A percentile compares a stretch with the other conserved stretches of the same genome.
phyloP scores from a whole-genome alignment of 2,113 vertebrate genomes.

The Chloroceryle aenea region DNA sequence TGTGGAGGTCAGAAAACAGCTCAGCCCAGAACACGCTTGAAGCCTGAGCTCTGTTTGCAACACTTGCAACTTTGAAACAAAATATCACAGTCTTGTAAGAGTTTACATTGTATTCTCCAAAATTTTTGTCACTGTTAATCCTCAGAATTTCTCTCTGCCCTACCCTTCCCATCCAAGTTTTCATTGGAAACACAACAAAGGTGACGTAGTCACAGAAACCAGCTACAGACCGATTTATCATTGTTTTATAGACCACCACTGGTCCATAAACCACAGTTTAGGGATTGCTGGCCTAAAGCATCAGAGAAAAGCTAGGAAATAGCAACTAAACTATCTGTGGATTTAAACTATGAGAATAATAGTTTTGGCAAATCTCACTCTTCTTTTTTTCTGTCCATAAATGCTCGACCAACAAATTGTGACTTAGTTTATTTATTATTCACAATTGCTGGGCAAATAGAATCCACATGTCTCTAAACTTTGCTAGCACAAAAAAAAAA shows the following conservation, averaged over 20 bases:
- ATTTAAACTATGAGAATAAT: constrained; percentile 36
- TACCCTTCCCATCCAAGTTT: background rate
- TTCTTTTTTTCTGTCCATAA: constrained; percentile 10
- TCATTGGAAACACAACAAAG: constrained; percentile 45
- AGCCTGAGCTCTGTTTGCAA: background rate
- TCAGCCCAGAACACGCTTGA: background rate
- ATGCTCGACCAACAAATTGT: constrained; percentile 34
- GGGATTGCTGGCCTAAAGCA: constrained; percentile 7
- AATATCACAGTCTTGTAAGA: background rate
- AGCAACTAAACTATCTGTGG: constrained; percentile 10
- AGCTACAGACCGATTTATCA: constrained; percentile 28
- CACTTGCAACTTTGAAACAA: background rate
- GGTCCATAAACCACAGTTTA: constrained; percentile 15
- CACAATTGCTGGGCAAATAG: constrained; percentile 32
- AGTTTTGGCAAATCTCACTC: background rate
- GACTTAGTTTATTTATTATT: constrained; percentile 28
- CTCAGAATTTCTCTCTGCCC: background rate
- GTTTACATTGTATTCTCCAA: background rate
- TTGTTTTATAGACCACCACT: constrained; percentile 21
- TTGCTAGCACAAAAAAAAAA: background rate
- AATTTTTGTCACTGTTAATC: background rate
- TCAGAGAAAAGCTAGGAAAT: constrained; percentile 12
- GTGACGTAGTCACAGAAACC: constrained; percentile 7
- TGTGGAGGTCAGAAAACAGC: background rate
- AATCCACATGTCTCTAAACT: constrained; percentile 21